These are phyloP conservation scores for Mormyrus hasselquistii DNA, from an alignment of 2,797 vertebrate species.

Conservation along the genomic window DNA sequence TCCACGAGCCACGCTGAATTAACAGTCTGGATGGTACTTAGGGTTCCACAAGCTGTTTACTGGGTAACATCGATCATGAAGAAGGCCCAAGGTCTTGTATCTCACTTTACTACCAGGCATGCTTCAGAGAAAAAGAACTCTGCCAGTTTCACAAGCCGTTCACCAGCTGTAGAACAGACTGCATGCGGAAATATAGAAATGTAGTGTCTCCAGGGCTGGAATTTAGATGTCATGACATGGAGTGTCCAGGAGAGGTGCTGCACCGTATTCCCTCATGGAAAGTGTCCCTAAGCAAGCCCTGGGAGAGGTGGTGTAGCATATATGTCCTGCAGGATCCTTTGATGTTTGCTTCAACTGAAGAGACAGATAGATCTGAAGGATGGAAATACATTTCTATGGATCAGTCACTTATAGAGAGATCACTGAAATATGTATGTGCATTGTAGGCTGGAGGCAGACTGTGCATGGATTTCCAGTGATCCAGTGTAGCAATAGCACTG, in stretches of 20 bases:
- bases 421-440: background rate
- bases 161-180: background rate
- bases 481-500: background rate
- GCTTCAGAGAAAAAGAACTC: background rate
- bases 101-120: background rate
- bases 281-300: background rate
- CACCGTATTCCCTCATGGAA: background rate
- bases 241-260: background rate
- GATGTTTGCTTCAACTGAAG: background rate
- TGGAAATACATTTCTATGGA: background rate
- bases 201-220: background rate
- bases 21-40: background rate
- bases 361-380: background rate
- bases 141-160: background rate
- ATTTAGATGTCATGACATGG: background rate
- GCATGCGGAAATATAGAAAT: background rate
- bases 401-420: background rate
- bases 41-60: background rate
- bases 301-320: background rate
- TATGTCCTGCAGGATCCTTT: background rate
- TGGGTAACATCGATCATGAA: background rate
- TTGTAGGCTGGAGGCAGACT: background rate
- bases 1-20: background rate
- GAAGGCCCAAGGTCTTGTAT: background rate
- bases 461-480: background rate